phyloP scores from a whole-genome alignment of 2,113 vertebrate species.

The Eleginops maclovinus region DNA sequence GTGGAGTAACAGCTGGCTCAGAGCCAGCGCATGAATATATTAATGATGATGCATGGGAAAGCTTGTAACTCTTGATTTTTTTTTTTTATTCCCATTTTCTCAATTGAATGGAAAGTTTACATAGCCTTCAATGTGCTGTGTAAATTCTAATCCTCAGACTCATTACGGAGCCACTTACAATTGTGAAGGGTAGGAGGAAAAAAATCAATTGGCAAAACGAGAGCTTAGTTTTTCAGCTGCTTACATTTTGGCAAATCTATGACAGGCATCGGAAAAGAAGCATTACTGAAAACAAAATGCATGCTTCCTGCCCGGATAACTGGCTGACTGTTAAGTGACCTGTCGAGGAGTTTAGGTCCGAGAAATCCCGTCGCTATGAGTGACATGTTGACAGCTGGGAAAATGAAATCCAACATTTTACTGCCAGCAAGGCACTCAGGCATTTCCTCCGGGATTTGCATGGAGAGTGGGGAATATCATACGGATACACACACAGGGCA shows the following conservation, averaged over 20 bases:
- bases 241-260: constrained; percentile 24
- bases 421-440: constrained; percentile 46
- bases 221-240: constrained; percentile 29
- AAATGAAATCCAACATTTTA: constrained; percentile 63
- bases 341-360: constrained; percentile 45
- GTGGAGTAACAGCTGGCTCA: constrained; percentile 43
- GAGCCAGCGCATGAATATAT: constrained; percentile 47
- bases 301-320: constrained; percentile 30
- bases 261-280: constrained; percentile 25
- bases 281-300: constrained; percentile 36
- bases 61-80: constrained; percentile 27
- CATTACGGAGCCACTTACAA: constrained; percentile 52
- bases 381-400: constrained; percentile 54
- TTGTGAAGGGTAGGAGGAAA: neutral
- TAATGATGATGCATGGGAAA: constrained; percentile 39
- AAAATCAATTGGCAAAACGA: constrained; percentile 55
- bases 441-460: constrained; percentile 59
- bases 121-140: constrained; percentile 48
- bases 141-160: constrained; percentile 49
- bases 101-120: constrained; percentile 47
- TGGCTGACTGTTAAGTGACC: constrained; percentile 57
- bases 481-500: neutral
- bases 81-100: constrained; percentile 24
- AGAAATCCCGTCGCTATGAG: constrained; percentile 61
- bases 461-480: constrained; percentile 20